These are phyloP conservation scores for Leptinotarsa haldemani DNA, from an alignment of 2,888 invertebrate genomes.

Conservation along the genomic window DNA sequence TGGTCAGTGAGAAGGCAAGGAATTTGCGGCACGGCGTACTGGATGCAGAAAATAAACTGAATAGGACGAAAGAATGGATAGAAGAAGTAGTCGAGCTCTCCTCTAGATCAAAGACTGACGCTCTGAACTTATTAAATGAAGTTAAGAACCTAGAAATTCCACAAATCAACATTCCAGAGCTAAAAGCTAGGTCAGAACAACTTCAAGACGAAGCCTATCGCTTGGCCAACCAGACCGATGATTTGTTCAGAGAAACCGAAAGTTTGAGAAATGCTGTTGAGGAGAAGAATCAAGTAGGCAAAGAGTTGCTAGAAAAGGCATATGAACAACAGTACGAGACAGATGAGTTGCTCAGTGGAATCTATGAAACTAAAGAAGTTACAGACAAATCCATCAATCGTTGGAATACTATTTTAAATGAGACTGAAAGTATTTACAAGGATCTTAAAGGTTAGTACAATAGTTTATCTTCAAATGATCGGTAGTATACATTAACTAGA, in stretches of 20 bases:
- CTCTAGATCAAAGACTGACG: constrained; percentile 79
- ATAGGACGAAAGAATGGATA: constrained; percentile 77
- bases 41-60: constrained; percentile 77
- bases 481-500: no score
- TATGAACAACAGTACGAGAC: constrained; percentile 80
- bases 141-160: constrained; percentile 86
- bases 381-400: constrained; percentile 87
- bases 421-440: constrained; percentile 83
- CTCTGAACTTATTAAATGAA: constrained; percentile 82
- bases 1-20: constrained; percentile 74
- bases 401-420: constrained; percentile 84
- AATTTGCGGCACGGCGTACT: constrained; percentile 75
- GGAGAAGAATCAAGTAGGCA: constrained; percentile 74
- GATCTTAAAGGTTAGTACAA: constrained; percentile 73
- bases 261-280: constrained; percentile 73
- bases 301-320: constrained; percentile 74
- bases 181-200: constrained; percentile 76
- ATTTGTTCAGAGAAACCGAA: constrained; percentile 70
- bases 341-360: constrained; percentile 82
- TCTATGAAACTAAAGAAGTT: constrained; percentile 79
- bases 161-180: constrained; percentile 76
- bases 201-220: constrained; percentile 78
- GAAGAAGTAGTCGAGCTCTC: constrained; percentile 81
- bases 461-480: background rate
- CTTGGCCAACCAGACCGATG: constrained; percentile 69